These are phyloP conservation scores for Julus scanicus DNA, from an alignment of 2,888 invertebrate species.

Conservation along the genomic window DNA sequence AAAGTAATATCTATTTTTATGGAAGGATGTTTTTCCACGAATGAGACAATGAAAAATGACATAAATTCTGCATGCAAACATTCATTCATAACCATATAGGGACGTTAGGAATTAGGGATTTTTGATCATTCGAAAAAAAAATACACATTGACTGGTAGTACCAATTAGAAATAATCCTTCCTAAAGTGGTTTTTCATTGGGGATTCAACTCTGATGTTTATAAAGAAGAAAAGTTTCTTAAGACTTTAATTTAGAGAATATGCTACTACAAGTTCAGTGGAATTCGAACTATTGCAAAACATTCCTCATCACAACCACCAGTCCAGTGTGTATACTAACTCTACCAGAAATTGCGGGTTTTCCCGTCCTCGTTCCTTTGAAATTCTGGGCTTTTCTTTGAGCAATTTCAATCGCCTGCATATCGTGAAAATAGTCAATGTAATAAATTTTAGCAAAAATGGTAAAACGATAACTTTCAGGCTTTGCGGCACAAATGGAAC, in stretches of 20 bases:
- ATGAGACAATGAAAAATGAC: background rate
- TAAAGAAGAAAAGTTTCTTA: background rate
- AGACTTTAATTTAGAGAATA: background rate
- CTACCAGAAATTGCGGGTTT: slow-evolving; percentile 14
- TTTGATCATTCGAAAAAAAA: background rate
- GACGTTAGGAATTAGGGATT: background rate
- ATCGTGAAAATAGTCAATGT: background rate
- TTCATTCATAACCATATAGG: background rate
- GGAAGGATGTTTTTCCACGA: background rate
- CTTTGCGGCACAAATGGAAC: background rate
- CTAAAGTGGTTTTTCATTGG: background rate
- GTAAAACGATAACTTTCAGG: background rate
- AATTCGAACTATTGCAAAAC: too few species aligned
- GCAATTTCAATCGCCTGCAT: slow-evolving; percentile 36
- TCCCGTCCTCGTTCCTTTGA: background rate
- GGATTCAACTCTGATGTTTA: background rate
- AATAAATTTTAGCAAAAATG: slow-evolving; percentile 4
- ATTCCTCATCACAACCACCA: background rate
- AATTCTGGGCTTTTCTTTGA: slow-evolving; percentile 40
- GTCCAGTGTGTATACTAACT: background rate
- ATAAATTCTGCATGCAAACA: background rate
- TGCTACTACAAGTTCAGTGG: background rate
- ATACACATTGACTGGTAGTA: background rate
- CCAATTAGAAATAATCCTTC: background rate
- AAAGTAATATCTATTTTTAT: background rate